Conservation (phyloP, 2,113 vertebrate species). For the Brevimyrus niger region DNA sequence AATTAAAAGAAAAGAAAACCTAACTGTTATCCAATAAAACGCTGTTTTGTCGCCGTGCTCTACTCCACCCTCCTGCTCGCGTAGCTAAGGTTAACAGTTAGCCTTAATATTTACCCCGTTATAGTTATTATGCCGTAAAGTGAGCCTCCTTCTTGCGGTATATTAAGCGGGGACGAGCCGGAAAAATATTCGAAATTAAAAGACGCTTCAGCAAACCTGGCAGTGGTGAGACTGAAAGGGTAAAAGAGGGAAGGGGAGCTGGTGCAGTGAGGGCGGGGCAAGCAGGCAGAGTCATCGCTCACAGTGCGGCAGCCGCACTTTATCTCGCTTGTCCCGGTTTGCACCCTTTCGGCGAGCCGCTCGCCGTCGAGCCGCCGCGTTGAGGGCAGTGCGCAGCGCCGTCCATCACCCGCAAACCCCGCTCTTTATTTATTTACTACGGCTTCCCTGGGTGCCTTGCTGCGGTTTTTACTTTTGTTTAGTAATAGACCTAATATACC, state of each 20-base stretch:
- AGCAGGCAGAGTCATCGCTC: conserved; percentile 32
- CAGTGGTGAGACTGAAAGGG: conserved; percentile 7
- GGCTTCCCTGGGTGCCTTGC: neutral
- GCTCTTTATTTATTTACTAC: neutral
- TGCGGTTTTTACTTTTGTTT: neutral
- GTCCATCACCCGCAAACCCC: neutral
- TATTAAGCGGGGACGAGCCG: neutral
- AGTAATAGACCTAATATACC: neutral
- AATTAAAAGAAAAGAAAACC: neutral
- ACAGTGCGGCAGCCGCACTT: conserved; percentile 13
- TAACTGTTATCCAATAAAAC: neutral
- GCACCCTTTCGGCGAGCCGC: conserved; percentile 18
- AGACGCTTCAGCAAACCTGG: conserved; percentile 3
- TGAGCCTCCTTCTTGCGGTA: neutral
- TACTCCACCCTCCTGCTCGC: neutral
- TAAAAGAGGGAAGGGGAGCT: neutral
- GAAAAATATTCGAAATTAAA: conserved; percentile 21
- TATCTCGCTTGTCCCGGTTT: conserved; percentile 31
- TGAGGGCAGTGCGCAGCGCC: neutral
- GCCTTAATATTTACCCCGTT: conserved; percentile 6
- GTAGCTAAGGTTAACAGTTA: neutral
- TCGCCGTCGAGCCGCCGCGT: conserved; percentile 1
- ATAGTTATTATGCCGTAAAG: conserved; percentile 15
- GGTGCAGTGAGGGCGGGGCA: conserved; percentile 11
- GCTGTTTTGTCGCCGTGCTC: neutral